Base-by-base conservation (phyloP, 2,888 invertebrate species). In the Priocnemis perturbator region DNA sequence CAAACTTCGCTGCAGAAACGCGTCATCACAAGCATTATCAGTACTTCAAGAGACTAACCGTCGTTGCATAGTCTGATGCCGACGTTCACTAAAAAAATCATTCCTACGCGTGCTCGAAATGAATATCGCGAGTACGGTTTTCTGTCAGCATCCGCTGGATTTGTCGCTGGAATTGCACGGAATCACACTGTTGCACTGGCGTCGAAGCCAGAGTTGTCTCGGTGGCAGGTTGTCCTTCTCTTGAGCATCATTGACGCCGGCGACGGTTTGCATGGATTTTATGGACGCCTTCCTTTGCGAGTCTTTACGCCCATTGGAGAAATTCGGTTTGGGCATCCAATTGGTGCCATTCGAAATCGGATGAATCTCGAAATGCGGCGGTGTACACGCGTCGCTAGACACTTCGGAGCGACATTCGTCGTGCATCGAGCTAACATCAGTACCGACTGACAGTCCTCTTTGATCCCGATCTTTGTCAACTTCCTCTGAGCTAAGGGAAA, bases 341-440 rank as follows among this genome's bases (percentile, higher is more conserved):
- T 85, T 82, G 0, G 84, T 85, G 0, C 85, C 85, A 44, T 85
- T 82, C 0, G 81, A 78, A 3, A 85, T 77, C 3, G 85, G 82
- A 26, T 71, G 78, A 9, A 84, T 60, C 3, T 82, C 79, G 9
- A 44, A 60, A 20, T 59, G 64, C 0, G 37, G 15, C 3, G 26
- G 63, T 9, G 56, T 56, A 11, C 66, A 60, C 15, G 59, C 60
- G 1, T 84, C 83, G 45, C 71, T 73, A 5, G 83, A 83, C 19
- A 76, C 64, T 21, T 85, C 82, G 5, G 82, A 82, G 7, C 78
- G 77, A 30, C 76, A 81, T 30, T 83, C 81, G 19, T 85, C 85
- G 71, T 78, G 81, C 2, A 78, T 52, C 7, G 79, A 82, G 37
- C 77, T 78, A 11, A 37, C 11, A 11, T 37, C 14, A 11, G 37